phyloP scores from a whole-genome alignment of 2,797 vertebrate genomes.

The Poeciliopsis infans region DNA sequence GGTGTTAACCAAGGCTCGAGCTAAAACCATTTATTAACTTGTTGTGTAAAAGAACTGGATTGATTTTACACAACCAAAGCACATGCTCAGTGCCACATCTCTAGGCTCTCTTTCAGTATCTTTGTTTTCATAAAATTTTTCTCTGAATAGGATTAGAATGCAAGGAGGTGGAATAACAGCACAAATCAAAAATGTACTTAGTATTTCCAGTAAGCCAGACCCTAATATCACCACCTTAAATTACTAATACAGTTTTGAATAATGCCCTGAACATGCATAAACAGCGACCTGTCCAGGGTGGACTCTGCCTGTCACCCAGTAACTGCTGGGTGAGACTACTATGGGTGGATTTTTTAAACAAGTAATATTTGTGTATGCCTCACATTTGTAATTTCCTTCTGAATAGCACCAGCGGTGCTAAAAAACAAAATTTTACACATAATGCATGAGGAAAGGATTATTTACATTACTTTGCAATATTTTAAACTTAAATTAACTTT shows the following conservation, averaged over 20 bases:
- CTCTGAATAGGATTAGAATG: not conserved
- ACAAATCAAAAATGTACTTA: conserved; percentile 1
- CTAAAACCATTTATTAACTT: not conserved
- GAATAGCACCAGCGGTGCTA: not conserved
- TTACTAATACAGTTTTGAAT: not conserved
- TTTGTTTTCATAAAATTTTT: not conserved
- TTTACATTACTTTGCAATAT: not conserved
- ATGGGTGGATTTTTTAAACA: not conserved
- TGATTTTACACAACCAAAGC: not conserved
- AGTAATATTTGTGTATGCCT: not conserved
- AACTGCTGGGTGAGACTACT: not conserved
- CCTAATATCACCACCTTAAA: not conserved
- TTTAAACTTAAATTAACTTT: not conserved
- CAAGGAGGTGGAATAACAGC: not conserved
- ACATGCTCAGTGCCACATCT: not conserved
- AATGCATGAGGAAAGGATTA: not conserved
- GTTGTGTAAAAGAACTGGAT: not conserved
- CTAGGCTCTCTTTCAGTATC: not conserved
- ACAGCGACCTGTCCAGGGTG: not conserved
- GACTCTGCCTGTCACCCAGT: not conserved
- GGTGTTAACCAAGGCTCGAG: not conserved
- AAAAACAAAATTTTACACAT: not conserved
- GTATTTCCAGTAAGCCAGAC: not conserved
- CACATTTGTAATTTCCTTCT: not conserved
- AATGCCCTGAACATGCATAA: not conserved